Percentiles rank a stretch among this genome's conserved stretches.
These are phyloP conservation scores for Eutolmus rufibarbis DNA, from an alignment of 2,888 invertebrate species.

Conservation along the genomic window DNA sequence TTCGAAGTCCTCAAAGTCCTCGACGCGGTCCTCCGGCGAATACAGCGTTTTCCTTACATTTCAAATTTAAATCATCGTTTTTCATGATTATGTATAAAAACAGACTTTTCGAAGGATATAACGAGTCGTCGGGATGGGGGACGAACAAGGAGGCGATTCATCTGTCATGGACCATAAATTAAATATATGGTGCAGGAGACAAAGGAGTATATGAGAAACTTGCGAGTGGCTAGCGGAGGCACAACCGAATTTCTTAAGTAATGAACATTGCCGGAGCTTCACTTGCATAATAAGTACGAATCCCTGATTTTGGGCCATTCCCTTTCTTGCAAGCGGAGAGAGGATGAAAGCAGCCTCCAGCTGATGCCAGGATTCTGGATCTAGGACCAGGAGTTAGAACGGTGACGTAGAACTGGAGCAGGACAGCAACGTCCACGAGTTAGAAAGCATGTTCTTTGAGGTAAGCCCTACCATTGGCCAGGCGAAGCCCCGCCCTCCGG, in stretches of 20 bases:
- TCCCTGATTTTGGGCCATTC: background rate
- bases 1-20: background rate
- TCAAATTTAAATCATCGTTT: conserved; percentile 7
- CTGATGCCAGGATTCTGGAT: background rate
- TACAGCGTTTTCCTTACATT: background rate
- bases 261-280: background rate
- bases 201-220: background rate
- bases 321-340: background rate
- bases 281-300: background rate
- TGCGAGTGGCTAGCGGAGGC: background rate
- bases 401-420: background rate
- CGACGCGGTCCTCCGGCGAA: background rate
- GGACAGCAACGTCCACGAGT: background rate
- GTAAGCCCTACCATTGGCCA: background rate
- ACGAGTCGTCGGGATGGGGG: background rate
- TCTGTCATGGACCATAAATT: background rate
- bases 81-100: conserved; percentile 17
- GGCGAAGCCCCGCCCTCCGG: background rate
- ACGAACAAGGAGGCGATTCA: background rate
- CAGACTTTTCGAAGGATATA: conserved; percentile 1
- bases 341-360: background rate
- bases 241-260: background rate
- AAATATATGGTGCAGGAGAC: conserved; percentile 1
- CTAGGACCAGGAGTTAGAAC: background rate
- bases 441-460: background rate